A percentile compares a stretch with the other conserved stretches of the same genome.
phyloP scores from a whole-genome alignment of 2,797 vertebrate species.

The Rhadinocentrus ornatus region DNA sequence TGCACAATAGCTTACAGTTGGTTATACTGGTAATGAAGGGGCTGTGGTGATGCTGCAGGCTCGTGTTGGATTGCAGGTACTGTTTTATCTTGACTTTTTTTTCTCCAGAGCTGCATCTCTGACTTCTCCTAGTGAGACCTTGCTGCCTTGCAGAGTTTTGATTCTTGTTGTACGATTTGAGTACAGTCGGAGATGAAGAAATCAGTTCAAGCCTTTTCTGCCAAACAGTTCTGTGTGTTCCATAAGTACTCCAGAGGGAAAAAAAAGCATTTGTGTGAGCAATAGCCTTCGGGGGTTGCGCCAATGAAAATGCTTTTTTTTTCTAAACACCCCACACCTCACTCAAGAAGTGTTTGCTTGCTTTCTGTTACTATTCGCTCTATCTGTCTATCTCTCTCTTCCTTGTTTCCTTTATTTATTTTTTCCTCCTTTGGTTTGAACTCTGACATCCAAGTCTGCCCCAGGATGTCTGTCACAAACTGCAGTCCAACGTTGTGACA shows the following conservation, averaged over 20 bases:
- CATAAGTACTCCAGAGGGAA: constrained; percentile 86
- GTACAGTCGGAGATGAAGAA: constrained; percentile 45
- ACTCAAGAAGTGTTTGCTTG: constrained; percentile 86
- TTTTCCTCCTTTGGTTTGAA: constrained; percentile 82
- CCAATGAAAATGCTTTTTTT: constrained; percentile 87
- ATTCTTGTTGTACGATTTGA: constrained; percentile 40
- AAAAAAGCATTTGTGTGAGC: constrained; percentile 89
- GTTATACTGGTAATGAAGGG: not conserved
- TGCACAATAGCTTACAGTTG: constrained; percentile 15
- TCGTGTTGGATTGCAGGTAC: constrained; percentile 35
- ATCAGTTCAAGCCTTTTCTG: constrained; percentile 73
- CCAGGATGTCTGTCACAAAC: constrained; percentile 91
- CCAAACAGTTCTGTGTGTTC: constrained; percentile 89
- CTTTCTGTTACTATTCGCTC: constrained; percentile 77
- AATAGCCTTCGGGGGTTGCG: constrained; percentile 86
- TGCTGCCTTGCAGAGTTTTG: constrained; percentile 34
- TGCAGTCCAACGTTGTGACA: constrained; percentile 91
- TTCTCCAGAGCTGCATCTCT: constrained; percentile 36
- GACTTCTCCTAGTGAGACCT: constrained; percentile 36
- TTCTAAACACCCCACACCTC: constrained; percentile 81
- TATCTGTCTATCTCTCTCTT: constrained; percentile 65
- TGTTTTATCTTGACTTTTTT: constrained; percentile 20
- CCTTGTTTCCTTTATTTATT: constrained; percentile 50
- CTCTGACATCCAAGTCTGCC: constrained; percentile 88
- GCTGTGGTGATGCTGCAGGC: constrained; percentile 11